Evolutionary conservation across 1,140 invertebrate genomes (phyloP).

Genomic region (Drosophila auraria): DNA sequence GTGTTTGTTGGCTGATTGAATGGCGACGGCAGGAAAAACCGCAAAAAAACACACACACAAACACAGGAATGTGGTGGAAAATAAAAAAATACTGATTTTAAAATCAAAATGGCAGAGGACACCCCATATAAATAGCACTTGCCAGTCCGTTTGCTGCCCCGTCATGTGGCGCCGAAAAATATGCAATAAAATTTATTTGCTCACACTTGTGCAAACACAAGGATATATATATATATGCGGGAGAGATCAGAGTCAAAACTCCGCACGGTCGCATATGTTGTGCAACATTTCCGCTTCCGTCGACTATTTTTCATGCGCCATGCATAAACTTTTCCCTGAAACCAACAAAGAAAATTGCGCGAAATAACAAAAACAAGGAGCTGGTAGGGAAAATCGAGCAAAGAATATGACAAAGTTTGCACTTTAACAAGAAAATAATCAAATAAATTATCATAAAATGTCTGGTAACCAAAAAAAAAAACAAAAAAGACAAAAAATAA

Average conservation of each 20-base stretch:
- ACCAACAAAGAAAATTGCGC: slow-evolving; percentile 52
- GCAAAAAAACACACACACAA: slow-evolving; percentile 23
- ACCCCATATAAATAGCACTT: slow-evolving; percentile 50
- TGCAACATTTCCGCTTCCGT: slow-evolving; percentile 81
- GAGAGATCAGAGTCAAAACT: slow-evolving; percentile 36
- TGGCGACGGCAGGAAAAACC: slow-evolving; percentile 64
- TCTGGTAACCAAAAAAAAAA: slow-evolving; percentile 36
- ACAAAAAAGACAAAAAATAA: slow-evolving; percentile 7
- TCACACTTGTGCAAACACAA: slow-evolving; percentile 41
- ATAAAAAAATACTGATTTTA: slow-evolving; percentile 41
- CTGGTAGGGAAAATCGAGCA: slow-evolving; percentile 23
- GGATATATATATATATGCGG: slow-evolving; percentile 19
- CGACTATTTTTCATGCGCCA: slow-evolving; percentile 53
- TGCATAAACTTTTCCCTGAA: slow-evolving; percentile 56
- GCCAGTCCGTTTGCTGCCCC: slow-evolving; percentile 50
- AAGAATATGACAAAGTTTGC: slow-evolving; percentile 77
- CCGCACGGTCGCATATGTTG: slow-evolving; percentile 73
- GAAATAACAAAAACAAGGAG: slow-evolving; percentile 49
- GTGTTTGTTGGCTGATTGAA: slow-evolving; percentile 54
- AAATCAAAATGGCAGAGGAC: slow-evolving; percentile 47
- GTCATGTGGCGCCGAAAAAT: slow-evolving; percentile 78
- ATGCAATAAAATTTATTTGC: slow-evolving; percentile 81
- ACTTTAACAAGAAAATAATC: slow-evolving; percentile 83
- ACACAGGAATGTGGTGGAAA: neutral
- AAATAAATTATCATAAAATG: slow-evolving; percentile 83